These are phyloP conservation scores for Eulemur mongoz DNA, from an alignment of 2,797 vertebrate genomes.

Conservation along the genomic window DNA sequence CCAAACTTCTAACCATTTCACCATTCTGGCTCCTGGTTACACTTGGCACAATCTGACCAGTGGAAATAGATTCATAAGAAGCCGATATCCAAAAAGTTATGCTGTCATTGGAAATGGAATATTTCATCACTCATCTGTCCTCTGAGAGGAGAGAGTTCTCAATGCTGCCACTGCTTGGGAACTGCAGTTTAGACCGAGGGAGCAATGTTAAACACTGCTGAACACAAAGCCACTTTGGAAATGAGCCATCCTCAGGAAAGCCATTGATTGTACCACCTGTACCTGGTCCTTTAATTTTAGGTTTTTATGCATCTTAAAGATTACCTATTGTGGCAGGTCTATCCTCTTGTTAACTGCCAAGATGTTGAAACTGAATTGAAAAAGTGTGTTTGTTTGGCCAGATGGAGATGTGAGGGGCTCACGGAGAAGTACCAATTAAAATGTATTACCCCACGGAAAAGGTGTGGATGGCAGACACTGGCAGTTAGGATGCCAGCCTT, in stretches of 20 bases:
- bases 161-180: neutral
- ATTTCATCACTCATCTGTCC: neutral
- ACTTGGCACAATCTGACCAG: neutral
- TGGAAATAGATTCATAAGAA: neutral
- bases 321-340: neutral
- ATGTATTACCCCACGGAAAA: conserved; percentile 48
- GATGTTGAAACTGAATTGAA: neutral
- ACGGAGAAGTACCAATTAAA: conserved; percentile 58
- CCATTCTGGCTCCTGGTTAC: neutral
- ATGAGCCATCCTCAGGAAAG: neutral
- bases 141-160: neutral
- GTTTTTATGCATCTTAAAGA: conserved; percentile 41
- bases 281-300: neutral
- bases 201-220: neutral
- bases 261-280: neutral
- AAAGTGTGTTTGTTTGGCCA: conserved; percentile 56
- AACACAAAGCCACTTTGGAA: neutral
- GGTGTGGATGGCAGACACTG: conserved; percentile 23
- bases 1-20: neutral
- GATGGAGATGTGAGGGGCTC: conserved; percentile 35
- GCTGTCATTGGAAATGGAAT: neutral
- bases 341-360: conserved; percentile 29
- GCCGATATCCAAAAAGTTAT: neutral
- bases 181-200: neutral
- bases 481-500: neutral